Percentiles rank a stretch among this genome's conserved stretches.
Evolutionary conservation across 2,888 invertebrate genomes (phyloP).

Genomic region (Bhutanitis thaidina): DNA sequence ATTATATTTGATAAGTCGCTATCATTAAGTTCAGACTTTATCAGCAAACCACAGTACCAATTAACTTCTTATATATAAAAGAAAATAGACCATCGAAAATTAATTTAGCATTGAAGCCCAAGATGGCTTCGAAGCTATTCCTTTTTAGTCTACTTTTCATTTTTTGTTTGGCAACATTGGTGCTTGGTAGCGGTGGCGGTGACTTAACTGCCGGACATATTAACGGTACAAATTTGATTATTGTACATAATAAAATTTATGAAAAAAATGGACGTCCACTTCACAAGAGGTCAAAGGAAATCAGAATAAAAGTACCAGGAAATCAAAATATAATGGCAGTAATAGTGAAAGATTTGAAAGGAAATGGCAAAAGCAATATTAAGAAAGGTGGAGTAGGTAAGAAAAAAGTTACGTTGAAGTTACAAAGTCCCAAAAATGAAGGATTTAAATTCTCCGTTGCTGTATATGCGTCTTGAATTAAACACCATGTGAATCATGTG

Average conservation of each 20-base stretch:
- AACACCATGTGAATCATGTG: neutral
- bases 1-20: no score
- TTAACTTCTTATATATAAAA: neutral
- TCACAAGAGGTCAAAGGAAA: slow-evolving; percentile 20
- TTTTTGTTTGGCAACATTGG: slow-evolving; percentile 18
- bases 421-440: slow-evolving; percentile 26
- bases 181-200: slow-evolving; percentile 23
- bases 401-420: slow-evolving; percentile 31
- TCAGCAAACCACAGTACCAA: neutral
- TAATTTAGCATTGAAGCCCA: neutral
- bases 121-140: slow-evolving; percentile 11
- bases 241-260: slow-evolving; percentile 21
- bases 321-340: slow-evolving; percentile 28
- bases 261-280: slow-evolving; percentile 20
- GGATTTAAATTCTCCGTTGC: slow-evolving; percentile 26
- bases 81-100: neutral
- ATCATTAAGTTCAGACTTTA: neutral
- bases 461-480: slow-evolving; percentile 1
- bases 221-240: slow-evolving; percentile 11
- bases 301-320: slow-evolving; percentile 21
- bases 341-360: slow-evolving; percentile 31
- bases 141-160: slow-evolving; percentile 5
- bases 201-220: slow-evolving; percentile 21
- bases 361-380: slow-evolving; percentile 31
- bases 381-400: slow-evolving; percentile 33